Conservation (phyloP, 30 jellyfish, hydroid and myxozoan genomes). For the Aurelia sp. region DNA sequence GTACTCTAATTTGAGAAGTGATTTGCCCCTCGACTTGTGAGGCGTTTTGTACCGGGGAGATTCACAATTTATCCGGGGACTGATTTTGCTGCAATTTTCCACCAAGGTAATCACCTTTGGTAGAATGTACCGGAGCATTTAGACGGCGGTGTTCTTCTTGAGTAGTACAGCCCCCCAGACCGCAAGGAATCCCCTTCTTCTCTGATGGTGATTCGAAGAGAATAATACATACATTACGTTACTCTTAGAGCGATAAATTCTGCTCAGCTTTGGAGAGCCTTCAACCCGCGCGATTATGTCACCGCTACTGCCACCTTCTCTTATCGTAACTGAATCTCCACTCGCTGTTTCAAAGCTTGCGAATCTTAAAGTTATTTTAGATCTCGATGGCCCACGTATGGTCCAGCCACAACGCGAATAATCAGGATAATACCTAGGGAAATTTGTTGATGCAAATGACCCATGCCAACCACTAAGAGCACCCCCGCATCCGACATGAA, state of each 20-base stretch:
- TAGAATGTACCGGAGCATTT: too few relatives aligned
- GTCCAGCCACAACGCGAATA: slow-evolving; percentile 19
- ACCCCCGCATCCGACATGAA: slow-evolving; percentile 34
- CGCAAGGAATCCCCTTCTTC: slow-evolving; percentile 27
- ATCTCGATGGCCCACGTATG: neutral
- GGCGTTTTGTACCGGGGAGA: too few relatives aligned
- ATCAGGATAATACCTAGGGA: slow-evolving; percentile 2
- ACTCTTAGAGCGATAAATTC: neutral
- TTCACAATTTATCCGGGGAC: too few relatives aligned
- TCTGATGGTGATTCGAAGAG: neutral
- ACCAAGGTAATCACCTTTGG: too few relatives aligned
- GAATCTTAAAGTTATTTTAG: neutral
- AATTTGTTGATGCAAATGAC: slow-evolving; percentile 38
- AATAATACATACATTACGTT: slow-evolving; percentile 8
- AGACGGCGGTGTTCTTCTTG: too few relatives aligned
- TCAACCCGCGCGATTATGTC: neutral
- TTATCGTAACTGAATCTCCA: slow-evolving; percentile 3
- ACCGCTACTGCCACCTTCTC: neutral
- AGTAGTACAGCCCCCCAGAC: neutral
- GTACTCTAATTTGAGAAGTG: too few relatives aligned
- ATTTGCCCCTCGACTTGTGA: too few relatives aligned
- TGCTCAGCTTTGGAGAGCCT: slow-evolving; percentile 1
- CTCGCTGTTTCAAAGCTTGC: slow-evolving; percentile 10
- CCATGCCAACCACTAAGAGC: slow-evolving; percentile 20
- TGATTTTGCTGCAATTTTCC: too few relatives aligned